phyloP scores from a whole-genome alignment of 2,888 invertebrate species.

The Leptopilina myrica region DNA sequence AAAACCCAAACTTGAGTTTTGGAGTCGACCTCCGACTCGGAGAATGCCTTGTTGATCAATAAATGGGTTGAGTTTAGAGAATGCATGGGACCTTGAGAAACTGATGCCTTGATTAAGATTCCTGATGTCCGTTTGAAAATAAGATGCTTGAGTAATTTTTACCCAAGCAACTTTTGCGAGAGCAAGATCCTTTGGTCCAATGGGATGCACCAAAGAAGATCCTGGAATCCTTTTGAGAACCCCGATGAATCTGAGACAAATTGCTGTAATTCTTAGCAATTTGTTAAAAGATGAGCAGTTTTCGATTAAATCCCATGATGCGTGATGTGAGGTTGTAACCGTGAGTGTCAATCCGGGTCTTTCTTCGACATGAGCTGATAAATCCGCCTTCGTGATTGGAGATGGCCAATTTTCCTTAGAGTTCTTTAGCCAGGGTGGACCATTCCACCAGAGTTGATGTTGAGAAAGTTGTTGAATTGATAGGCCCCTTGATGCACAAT shows the following conservation, averaged over 20 bases:
- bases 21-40: background rate
- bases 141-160: background rate
- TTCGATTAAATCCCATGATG: background rate
- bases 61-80: background rate
- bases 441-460: background rate
- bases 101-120: background rate
- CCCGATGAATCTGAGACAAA: background rate
- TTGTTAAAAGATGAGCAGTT: background rate
- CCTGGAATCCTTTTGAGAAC: background rate
- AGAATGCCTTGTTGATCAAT: background rate
- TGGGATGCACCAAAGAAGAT: background rate
- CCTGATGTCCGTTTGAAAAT: conserved; percentile 25
- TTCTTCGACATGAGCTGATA: too few species aligned
- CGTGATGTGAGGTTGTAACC: too few species aligned
- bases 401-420: background rate
- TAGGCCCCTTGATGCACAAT: background rate
- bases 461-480: background rate
- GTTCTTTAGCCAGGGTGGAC: background rate
- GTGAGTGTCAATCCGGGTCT: too few species aligned
- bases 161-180: conserved; percentile 29
- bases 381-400: background rate
- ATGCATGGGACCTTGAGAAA: background rate
- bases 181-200: background rate
- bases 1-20: background rate
- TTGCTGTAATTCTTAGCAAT: background rate